phyloP scores from a whole-genome alignment of 2,797 vertebrate genomes.

The Aulostomus chinensis region DNA sequence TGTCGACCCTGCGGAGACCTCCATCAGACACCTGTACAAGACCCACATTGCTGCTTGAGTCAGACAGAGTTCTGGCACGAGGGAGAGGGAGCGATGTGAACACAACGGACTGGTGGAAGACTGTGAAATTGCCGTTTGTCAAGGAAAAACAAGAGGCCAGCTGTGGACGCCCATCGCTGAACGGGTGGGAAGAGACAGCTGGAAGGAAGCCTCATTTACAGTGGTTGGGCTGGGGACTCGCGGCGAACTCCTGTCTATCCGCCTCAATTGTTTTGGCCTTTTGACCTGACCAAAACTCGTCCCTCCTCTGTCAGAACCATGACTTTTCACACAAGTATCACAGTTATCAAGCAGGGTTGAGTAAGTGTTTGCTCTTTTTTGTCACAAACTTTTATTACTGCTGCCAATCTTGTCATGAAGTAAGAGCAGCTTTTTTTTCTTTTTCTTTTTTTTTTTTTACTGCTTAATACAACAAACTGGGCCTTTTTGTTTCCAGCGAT shows the following conservation, averaged over 20 bases:
- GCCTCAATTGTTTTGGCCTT: constrained; percentile 67
- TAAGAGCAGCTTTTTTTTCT: constrained; percentile 3
- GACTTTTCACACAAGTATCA: constrained; percentile 44
- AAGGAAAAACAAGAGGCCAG: constrained; percentile 86
- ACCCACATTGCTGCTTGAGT: constrained; percentile 51
- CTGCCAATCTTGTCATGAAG: background rate
- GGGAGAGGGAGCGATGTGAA: constrained; percentile 70
- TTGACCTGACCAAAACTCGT: constrained; percentile 51
- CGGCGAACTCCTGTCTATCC: constrained; percentile 65
- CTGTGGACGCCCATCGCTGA: constrained; percentile 89
- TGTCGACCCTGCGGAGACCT: constrained; percentile 29
- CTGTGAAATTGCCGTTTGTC: constrained; percentile 84
- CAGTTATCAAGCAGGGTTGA: constrained; percentile 43
- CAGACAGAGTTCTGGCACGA: constrained; percentile 66
- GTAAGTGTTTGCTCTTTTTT: constrained; percentile 19
- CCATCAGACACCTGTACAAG: constrained; percentile 75
- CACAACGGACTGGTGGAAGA: constrained; percentile 61
- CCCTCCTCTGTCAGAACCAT: constrained; percentile 23
- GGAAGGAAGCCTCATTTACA: constrained; percentile 85
- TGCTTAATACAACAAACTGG: constrained; percentile 37
- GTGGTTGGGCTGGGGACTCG: constrained; percentile 57
- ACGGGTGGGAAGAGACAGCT: constrained; percentile 83
- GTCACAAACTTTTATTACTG: constrained; percentile 6
- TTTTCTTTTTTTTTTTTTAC: constrained; percentile 28
- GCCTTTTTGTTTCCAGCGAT: constrained; percentile 21